Conservation (phyloP, 1,140 invertebrate species). For the Drosophila lacertosa region DNA sequence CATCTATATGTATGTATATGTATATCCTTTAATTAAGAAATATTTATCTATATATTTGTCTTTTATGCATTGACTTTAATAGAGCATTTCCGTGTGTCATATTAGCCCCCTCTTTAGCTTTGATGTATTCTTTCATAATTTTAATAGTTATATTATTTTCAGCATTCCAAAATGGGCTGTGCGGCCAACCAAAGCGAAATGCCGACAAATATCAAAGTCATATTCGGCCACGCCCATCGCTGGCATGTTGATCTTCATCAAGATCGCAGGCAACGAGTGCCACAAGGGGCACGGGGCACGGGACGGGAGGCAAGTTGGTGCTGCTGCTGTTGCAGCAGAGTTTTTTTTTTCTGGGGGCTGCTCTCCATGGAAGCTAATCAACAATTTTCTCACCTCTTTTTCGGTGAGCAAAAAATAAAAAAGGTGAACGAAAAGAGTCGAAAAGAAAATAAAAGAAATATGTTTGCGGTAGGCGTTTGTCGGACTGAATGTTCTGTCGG, state of each 20-base stretch:
- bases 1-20: too few relatives aligned
- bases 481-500: conserved; percentile 80
- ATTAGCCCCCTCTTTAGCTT: too few relatives aligned
- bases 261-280: too few relatives aligned
- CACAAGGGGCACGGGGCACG: conserved; percentile 1
- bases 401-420: conserved; percentile 55
- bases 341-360: conserved; percentile 38
- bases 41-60: too few relatives aligned
- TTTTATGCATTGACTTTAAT: too few relatives aligned
- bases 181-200: conserved; percentile 62
- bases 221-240: conserved; percentile 68
- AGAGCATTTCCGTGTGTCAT: conserved; percentile 15
- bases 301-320: conserved; percentile 1
- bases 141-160: conserved; percentile 70
- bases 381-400: conserved; percentile 84
- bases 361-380: conserved; percentile 84
- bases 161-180: conserved; percentile 43
- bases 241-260: conserved; percentile 83
- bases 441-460: conserved; percentile 17
- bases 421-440: conserved; percentile 7
- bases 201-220: conserved; percentile 82
- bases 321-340: conserved; percentile 24
- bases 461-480: conserved; percentile 79
- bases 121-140: conserved; percentile 23
- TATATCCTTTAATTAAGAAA: too few relatives aligned